Evolutionary conservation across 2,888 invertebrate genomes (phyloP).

Genomic region (Eilema caniola): DNA sequence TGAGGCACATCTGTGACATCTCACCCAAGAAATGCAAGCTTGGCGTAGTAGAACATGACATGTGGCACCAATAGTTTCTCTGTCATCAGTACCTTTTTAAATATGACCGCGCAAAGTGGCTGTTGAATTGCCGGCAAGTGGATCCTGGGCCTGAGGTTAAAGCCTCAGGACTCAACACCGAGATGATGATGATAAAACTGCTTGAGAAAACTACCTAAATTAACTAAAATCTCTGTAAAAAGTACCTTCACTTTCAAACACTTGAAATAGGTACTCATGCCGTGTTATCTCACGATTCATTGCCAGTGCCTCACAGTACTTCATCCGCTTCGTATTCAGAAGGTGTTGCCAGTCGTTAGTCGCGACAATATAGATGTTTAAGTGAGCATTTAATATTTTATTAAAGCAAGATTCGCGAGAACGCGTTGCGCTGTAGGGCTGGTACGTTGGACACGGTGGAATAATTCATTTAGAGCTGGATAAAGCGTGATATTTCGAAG

Average conservation of each 20-base stretch:
- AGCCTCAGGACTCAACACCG: no score
- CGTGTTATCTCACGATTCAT: constrained; percentile 25
- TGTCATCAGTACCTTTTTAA: no score
- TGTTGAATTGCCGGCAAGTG: no score
- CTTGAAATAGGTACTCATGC: not conserved
- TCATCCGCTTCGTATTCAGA: constrained; percentile 77
- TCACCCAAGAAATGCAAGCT: no score
- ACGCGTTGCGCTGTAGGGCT: constrained; percentile 59
- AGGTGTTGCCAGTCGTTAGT: constrained; percentile 84
- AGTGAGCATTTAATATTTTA: constrained; percentile 81
- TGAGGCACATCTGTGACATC: no score
- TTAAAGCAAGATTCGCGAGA: constrained; percentile 78
- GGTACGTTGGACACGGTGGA: constrained; percentile 23
- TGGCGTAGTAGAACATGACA: no score
- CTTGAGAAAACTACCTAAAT: not conserved
- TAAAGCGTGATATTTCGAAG: not conserved
- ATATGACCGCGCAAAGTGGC: no score
- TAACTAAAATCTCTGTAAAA: not conserved
- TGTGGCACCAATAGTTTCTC: no score
- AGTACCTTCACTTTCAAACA: not conserved
- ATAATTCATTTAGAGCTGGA: not conserved
- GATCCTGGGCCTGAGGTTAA: no score
- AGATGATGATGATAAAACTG: no score
- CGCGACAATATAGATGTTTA: constrained; percentile 81
- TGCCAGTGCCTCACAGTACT: constrained; percentile 21